Percentiles rank a stretch among this genome's conserved stretches.
phyloP scores from a whole-genome alignment of 2,113 vertebrate species.

The Bucco capensis region DNA sequence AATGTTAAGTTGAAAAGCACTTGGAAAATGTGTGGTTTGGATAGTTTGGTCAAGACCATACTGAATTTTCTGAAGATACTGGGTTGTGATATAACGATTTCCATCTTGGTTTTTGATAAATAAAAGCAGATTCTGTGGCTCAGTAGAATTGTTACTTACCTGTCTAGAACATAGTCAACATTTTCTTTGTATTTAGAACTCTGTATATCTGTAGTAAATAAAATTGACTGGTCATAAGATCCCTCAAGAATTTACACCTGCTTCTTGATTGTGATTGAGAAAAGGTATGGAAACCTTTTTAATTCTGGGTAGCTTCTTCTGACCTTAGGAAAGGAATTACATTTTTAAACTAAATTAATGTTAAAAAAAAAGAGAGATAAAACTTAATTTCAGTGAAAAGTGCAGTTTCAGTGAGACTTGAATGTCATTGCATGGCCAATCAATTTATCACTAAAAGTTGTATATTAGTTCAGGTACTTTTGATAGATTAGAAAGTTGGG shows the following conservation, averaged over 20 bases:
- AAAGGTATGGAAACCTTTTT: background rate
- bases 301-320: background rate
- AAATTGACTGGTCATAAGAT: background rate
- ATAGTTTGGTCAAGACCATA: background rate
- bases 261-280: background rate
- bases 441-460: background rate
- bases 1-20: background rate
- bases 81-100: background rate
- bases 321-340: background rate
- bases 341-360: background rate
- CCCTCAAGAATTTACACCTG: background rate
- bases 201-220: accelerated
- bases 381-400: background rate
- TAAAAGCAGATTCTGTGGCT: background rate
- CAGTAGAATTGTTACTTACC: background rate
- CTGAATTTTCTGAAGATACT: background rate
- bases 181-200: background rate
- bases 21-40: background rate
- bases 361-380: background rate
- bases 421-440: background rate
- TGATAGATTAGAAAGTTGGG: background rate
- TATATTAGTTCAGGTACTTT: background rate
- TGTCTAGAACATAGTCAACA: background rate
- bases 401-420: background rate
- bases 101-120: background rate